These are phyloP conservation scores for Apodemia mormo DNA, from an alignment of 2,888 invertebrate species.

Conservation along the genomic window DNA sequence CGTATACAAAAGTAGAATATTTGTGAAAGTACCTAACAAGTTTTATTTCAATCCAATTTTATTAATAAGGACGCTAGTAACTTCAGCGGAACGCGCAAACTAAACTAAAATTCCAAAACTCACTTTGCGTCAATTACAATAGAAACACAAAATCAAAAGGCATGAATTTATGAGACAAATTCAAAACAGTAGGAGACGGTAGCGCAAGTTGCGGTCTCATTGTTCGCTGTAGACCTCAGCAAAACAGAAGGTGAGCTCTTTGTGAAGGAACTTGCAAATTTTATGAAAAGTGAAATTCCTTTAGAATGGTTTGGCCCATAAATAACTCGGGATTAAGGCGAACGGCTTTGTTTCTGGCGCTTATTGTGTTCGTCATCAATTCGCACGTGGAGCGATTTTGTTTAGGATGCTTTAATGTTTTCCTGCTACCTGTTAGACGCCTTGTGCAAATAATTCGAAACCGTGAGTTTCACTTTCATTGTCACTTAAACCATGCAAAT, in stretches of 20 bases:
- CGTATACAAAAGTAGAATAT: not conserved
- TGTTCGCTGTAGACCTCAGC: conserved; percentile 76
- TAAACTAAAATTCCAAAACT: conserved; percentile 61
- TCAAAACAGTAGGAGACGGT: conserved; percentile 81
- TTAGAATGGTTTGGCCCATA: conserved; percentile 76
- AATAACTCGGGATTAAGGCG: conserved; percentile 74
- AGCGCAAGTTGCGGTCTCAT: conserved; percentile 73
- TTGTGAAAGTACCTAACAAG: not conserved
- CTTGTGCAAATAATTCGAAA: conserved; percentile 50
- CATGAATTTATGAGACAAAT: conserved; percentile 79
- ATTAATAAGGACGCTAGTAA: conserved; percentile 31
- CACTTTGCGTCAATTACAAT: conserved; percentile 74
- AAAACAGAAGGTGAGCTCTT: conserved; percentile 80
- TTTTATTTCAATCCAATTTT: not conserved
- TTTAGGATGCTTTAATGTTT: conserved; percentile 55
- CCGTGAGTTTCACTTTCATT: conserved; percentile 35
- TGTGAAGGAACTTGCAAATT: conserved; percentile 78
- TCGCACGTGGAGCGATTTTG: conserved; percentile 69
- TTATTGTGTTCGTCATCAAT: conserved; percentile 75
- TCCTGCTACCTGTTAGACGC: conserved; percentile 57
- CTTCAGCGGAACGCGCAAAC: conserved; percentile 49
- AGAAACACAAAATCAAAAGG: conserved; percentile 69
- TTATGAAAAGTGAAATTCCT: conserved; percentile 82
- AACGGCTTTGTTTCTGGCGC: conserved; percentile 75
- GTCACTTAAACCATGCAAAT: not conserved